Evolutionary conservation across 2,888 invertebrate species (phyloP), one percentile per base, ranked within the genome.

Genomic region (Mechanitis messenoides): DNA sequence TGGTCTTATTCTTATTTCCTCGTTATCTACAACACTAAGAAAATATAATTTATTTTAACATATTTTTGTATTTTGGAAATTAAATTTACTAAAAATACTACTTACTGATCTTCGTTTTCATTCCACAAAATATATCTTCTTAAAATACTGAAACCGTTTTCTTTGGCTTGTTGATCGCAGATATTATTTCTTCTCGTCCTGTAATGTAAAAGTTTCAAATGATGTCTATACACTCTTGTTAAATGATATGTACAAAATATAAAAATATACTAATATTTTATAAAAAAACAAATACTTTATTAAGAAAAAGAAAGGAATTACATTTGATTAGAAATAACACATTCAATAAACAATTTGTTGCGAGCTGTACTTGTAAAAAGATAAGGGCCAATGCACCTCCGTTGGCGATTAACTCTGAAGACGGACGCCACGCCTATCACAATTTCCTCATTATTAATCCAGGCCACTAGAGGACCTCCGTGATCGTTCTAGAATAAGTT

Each of bases 371-470:
- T 84, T 0, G 84, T 83, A 42, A 72, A 82, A 1, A 84, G 69
- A 62, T 71, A 80, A 0, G 85, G 85, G 0, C 81, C 82, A 7
- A 64, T 68, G 58, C 84, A 84, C 5, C 71, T 47, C 1, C 67
- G 66, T 0, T 63, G 60, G 0, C 60, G 20, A 28, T 66, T 67
- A 0, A 83, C 71, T 20, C 72, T 72, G 66, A 81, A 83, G 9
- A 82, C 77, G 0, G 83, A 81, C 0, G 83, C 82, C 2, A 84
- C 74, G 0, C 81, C 84, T 0, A 84, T 76, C 0, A 84, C 68
- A 0, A 73, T 64, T 58, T 80, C 78, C 0, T 62, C 64, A 0
- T 68, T 57, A 1, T 78, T 78, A 1, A 74, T 66, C 80, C 79
- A 82, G 0, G 79, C 74, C 2, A 83, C 71, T 0, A 84, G 67